These are phyloP conservation scores for Arvicanthis niloticus DNA, from an alignment of 2,113 vertebrate genomes.

Conservation along the genomic window DNA sequence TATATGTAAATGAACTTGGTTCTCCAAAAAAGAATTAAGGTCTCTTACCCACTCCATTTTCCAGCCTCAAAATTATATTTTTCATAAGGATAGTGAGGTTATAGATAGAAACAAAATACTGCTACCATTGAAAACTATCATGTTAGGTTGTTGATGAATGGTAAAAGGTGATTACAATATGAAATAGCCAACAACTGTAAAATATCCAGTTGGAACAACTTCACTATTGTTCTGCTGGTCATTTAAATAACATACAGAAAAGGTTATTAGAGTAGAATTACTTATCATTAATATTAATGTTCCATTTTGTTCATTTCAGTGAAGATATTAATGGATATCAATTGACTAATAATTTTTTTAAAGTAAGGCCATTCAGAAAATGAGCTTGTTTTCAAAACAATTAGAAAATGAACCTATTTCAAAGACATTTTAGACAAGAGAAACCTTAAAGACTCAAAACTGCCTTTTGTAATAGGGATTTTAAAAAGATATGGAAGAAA, in stretches of 20 bases:
- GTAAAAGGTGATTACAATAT: neutral
- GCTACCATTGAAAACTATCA: neutral
- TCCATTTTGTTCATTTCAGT: conserved; percentile 43
- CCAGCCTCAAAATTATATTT: neutral
- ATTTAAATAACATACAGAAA: conserved; percentile 9
- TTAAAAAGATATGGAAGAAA: neutral
- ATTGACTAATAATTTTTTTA: neutral
- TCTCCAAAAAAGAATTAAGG: neutral
- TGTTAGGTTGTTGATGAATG: neutral
- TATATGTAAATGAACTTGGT: neutral
- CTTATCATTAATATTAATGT: conserved; percentile 43
- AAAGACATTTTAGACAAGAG: neutral
- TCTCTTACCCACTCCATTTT: neutral
- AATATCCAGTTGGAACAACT: neutral
- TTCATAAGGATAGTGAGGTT: neutral
- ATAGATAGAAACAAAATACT: neutral
- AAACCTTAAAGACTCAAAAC: neutral
- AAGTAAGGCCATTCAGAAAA: conserved; percentile 28
- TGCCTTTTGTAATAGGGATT: neutral
- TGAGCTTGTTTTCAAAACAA: neutral
- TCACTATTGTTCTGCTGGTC: neutral
- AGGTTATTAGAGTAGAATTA: conserved; percentile 5
- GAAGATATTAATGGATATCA: conserved; percentile 14
- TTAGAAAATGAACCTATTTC: conserved; percentile 35
- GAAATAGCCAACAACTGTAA: neutral